Percentiles rank a stretch among this genome's conserved stretches.
phyloP scores from a whole-genome alignment of 2,113 vertebrate genomes.

The Oreochromis niloticus region DNA sequence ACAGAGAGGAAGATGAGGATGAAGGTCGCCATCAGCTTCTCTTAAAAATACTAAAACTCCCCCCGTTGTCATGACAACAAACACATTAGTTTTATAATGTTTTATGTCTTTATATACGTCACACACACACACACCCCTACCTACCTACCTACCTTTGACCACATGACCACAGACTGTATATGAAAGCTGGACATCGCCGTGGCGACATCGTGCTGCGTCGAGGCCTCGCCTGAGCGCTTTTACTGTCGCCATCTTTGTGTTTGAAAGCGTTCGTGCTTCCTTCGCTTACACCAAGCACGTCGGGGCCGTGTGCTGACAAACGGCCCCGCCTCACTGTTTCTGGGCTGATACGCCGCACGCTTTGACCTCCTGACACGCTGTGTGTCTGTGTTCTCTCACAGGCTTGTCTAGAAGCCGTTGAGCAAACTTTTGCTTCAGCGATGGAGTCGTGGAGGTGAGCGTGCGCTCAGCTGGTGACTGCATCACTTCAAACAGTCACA shows the following conservation, averaged over 20 bases:
- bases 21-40: neutral
- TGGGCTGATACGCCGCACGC: neutral
- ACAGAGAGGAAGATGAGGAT: neutral
- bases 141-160: neutral
- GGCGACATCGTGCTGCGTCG: neutral
- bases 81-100: neutral
- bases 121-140: too few species aligned
- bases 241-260: neutral
- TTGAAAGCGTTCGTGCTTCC: neutral
- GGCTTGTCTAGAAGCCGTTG: neutral
- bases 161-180: neutral
- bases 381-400: neutral
- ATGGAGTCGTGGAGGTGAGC: neutral
- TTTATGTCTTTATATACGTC: neutral
- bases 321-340: neutral
- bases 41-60: neutral
- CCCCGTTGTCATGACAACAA: neutral
- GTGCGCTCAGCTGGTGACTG: neutral
- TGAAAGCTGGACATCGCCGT: neutral
- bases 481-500: neutral
- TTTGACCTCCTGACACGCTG: neutral
- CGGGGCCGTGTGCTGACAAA: neutral
- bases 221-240: neutral
- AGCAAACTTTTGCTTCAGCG: neutral
- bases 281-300: neutral